Percentiles rank a stretch among this genome's conserved stretches.
These are phyloP conservation scores for Drosophila cracens DNA, from an alignment of 2,888 invertebrate genomes.

Conservation along the genomic window DNA sequence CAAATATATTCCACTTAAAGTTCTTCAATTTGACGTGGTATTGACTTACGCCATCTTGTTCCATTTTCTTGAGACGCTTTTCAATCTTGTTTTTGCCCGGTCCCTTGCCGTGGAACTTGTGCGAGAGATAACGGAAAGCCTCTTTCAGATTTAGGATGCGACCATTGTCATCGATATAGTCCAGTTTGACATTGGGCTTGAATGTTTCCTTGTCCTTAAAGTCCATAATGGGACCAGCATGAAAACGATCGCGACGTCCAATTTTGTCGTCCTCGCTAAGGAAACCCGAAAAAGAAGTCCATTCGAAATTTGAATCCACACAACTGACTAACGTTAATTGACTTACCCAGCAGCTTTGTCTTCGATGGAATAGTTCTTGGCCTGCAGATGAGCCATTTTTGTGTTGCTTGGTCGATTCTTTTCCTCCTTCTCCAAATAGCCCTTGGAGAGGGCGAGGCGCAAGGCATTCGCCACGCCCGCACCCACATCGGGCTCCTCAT, in stretches of 20 bases:
- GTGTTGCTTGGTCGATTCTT: conserved; percentile 90
- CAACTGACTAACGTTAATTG: not conserved
- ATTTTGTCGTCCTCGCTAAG: conserved; percentile 92
- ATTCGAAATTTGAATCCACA: not conserved
- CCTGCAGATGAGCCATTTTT: conserved; percentile 90
- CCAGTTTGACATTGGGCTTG: conserved; percentile 96
- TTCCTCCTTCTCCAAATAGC: conserved; percentile 94
- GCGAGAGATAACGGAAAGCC: conserved; percentile 97
- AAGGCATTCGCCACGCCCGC: conserved; percentile 97
- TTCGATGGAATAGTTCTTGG: conserved; percentile 92
- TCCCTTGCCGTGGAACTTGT: conserved; percentile 99
- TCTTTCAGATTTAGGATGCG: conserved; percentile 96
- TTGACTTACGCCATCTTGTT: conserved; percentile 92
- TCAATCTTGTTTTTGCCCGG: conserved; percentile 99
- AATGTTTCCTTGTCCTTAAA: conserved; percentile 96
- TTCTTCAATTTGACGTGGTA: not conserved
- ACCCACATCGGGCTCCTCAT: conserved; percentile 96
- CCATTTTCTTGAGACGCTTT: conserved; percentile 96
- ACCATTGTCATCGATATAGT: conserved; percentile 99
- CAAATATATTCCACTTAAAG: not conserved
- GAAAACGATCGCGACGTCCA: conserved; percentile 90
- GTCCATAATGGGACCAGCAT: conserved; percentile 93
- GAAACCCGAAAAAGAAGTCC: conserved; percentile 44
- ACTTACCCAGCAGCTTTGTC: conserved; percentile 90
- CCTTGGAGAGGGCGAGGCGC: conserved; percentile 96